phyloP scores from a whole-genome alignment of 2,113 vertebrate species.

The Ameiurus melas region DNA sequence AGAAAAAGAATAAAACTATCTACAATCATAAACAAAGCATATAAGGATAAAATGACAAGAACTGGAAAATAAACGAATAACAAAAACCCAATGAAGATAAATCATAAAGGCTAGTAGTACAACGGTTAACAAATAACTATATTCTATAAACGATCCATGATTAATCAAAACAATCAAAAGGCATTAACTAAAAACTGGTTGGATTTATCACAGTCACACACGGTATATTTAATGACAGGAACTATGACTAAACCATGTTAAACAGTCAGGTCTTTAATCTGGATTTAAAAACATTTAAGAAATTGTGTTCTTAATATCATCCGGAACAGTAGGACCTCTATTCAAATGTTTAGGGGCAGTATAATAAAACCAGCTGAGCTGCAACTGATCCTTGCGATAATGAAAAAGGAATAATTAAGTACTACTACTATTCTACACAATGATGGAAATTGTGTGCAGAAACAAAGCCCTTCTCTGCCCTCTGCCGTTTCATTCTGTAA shows the following conservation, averaged over 20 bases:
- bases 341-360: neutral
- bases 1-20: neutral
- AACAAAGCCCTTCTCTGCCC: neutral
- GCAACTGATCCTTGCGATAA: neutral
- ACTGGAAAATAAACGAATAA: neutral
- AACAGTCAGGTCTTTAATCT: neutral
- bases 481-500: conserved; percentile 14
- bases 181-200: neutral
- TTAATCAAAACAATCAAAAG: neutral
- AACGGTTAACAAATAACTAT: neutral
- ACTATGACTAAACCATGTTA: neutral
- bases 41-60: neutral
- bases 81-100: neutral
- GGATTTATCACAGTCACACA: neutral
- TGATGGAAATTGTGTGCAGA: neutral
- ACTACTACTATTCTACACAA: neutral
- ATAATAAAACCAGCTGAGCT: neutral
- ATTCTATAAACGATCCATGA: neutral
- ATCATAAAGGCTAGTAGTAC: neutral
- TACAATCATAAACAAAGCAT: neutral
- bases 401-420: neutral
- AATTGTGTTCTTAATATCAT: neutral
- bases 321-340: neutral
- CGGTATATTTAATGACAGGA: neutral
- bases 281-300: neutral